Percentiles rank a stretch among this genome's conserved stretches.
These are phyloP conservation scores for Tapera naevia DNA, from an alignment of 2,797 vertebrate species.

Conservation along the genomic window DNA sequence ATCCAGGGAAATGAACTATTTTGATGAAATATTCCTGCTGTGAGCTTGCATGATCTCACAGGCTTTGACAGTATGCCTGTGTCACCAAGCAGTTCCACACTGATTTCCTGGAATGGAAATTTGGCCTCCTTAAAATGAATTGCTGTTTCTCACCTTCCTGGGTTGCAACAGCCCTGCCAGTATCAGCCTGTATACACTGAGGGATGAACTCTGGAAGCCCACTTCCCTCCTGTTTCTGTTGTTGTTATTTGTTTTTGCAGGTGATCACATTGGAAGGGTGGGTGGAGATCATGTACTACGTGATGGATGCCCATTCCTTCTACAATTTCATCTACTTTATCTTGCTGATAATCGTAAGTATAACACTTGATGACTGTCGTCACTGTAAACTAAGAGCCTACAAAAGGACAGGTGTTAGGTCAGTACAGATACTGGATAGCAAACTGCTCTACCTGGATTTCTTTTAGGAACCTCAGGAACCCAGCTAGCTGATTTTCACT, in stretches of 20 bases:
- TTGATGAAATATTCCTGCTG: constrained; percentile 57
- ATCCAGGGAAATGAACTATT: constrained; percentile 66
- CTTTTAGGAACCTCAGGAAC: not conserved
- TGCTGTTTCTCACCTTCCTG: constrained; percentile 9
- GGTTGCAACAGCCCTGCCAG: not conserved
- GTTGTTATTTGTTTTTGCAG: constrained; percentile 68
- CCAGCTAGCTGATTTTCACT: not conserved
- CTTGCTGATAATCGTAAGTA: constrained; percentile 96
- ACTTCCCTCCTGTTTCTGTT: not conserved
- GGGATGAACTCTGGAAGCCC: not conserved
- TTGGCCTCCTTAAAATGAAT: not conserved
- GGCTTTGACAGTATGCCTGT: constrained; percentile 21
- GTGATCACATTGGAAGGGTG: constrained; percentile 98
- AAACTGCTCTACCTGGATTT: not conserved
- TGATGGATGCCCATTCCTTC: constrained; percentile 99
- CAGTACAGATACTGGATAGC: not conserved
- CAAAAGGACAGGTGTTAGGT: not conserved
- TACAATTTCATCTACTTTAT: constrained; percentile 99
- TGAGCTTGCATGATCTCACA: constrained; percentile 48
- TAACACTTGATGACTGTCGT: not conserved
- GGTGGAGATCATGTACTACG: constrained; percentile 99
- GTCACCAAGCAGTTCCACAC: constrained; percentile 8
- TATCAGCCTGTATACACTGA: not conserved
- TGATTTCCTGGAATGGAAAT: constrained; percentile 45
- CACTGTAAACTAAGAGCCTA: not conserved